phyloP scores from a whole-genome alignment of 2,113 vertebrate genomes.

The Corythornis vintsioides region DNA sequence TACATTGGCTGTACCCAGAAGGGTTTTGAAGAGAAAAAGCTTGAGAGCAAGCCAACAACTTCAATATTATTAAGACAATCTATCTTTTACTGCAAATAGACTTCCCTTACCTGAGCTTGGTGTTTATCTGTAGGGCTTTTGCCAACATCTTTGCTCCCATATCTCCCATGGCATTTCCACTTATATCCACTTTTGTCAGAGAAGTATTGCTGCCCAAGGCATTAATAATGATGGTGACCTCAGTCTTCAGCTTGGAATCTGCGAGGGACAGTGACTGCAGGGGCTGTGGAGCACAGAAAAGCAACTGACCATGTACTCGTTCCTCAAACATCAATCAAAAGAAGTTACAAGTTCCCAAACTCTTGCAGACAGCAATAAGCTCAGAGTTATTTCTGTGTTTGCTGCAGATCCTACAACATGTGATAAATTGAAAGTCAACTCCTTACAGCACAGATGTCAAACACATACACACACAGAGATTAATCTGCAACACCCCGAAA shows the following conservation, averaged over 20 bases:
- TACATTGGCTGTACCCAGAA: neutral
- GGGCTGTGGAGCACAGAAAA: constrained; percentile 77
- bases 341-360: neutral
- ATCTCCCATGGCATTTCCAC: constrained; percentile 96
- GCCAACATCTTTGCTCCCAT: constrained; percentile 98
- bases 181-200: constrained; percentile 93
- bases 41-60: neutral
- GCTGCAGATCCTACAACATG: neutral
- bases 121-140: constrained; percentile 97
- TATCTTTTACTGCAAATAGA: neutral
- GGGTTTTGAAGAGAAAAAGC: neutral
- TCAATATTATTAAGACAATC: neutral
- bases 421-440: neutral
- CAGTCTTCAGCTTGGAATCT: constrained; percentile 93
- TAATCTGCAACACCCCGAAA: neutral
- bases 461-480: neutral
- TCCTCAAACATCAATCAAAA: neutral
- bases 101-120: constrained; percentile 88
- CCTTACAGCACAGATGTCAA: neutral
- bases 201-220: constrained; percentile 96
- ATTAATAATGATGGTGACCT: constrained; percentile 93
- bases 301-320: neutral
- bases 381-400: neutral
- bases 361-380: neutral
- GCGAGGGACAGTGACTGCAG: constrained; percentile 94